Evolutionary conservation across 2,888 invertebrate genomes (phyloP).

Genomic region (Eupithecia vulgata): DNA sequence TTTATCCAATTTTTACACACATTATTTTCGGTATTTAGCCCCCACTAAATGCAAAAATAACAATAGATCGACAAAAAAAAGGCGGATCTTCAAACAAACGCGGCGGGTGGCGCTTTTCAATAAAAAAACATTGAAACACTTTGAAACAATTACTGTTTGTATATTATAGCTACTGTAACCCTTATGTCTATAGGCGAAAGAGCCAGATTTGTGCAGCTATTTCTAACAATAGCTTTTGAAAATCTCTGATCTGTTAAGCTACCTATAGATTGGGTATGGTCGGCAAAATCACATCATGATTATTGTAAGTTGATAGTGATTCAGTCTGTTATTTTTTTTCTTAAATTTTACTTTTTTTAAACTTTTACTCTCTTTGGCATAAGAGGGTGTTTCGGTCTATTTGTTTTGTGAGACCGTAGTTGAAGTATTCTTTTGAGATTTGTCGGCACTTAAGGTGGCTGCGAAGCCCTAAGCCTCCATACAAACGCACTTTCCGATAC

Average conservation of each 20-base stretch:
- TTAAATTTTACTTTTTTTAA: constrained; percentile 18
- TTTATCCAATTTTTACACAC: constrained; percentile 64
- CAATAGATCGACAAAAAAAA: constrained; percentile 48
- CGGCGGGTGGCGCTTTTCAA: constrained; percentile 56
- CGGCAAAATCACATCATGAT: constrained; percentile 31
- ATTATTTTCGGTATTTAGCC: constrained; percentile 62
- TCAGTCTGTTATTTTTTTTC: constrained; percentile 25
- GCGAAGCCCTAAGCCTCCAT: too few species aligned
- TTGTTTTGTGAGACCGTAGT: not conserved
- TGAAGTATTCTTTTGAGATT: not conserved
- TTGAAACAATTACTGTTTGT: constrained; percentile 41
- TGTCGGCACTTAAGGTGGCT: not conserved
- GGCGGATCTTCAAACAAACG: constrained; percentile 56
- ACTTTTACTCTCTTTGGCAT: constrained; percentile 6
- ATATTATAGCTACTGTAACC: constrained; percentile 5
- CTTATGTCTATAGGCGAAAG: constrained; percentile 4
- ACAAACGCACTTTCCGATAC: too few species aligned
- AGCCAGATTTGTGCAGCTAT: constrained; percentile 16
- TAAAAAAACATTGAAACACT: constrained; percentile 41
- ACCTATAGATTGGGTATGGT: constrained; percentile 35
- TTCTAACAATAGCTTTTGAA: constrained; percentile 37
- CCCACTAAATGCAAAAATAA: constrained; percentile 50
- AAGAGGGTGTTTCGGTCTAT: not conserved
- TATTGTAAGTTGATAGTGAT: constrained; percentile 25
- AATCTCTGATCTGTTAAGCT: constrained; percentile 41